Evolutionary conservation across 2,113 vertebrate genomes (phyloP).

Genomic region (Paramormyrops kingsleyae): DNA sequence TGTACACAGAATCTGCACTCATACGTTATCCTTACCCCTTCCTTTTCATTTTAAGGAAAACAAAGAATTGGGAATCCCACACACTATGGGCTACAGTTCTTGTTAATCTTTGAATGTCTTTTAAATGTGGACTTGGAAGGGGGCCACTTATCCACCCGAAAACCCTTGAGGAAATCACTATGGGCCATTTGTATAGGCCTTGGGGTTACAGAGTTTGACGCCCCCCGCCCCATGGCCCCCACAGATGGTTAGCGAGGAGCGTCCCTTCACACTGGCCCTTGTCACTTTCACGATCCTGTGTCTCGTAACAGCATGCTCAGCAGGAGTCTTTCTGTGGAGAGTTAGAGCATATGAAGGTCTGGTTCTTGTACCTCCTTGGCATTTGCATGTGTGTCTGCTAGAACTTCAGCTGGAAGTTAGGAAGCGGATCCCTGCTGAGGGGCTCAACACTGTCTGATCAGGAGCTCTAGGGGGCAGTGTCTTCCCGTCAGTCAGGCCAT

Average conservation of each 20-base stretch:
- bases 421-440: not conserved
- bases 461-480: slow-evolving; percentile 6
- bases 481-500: not conserved
- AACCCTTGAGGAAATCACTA: not conserved
- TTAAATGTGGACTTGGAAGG: slow-evolving; percentile 8
- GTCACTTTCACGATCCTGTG: not conserved
- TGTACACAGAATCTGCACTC: not conserved
- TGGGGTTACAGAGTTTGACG: not conserved
- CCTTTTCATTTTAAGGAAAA: not conserved
- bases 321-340: not conserved
- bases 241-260: not conserved
- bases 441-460: not conserved
- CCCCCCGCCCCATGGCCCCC: not conserved
- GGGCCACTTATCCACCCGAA: not conserved
- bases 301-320: not conserved
- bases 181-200: not conserved
- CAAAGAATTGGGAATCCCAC: not conserved
- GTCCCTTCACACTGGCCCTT: not conserved
- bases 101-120: not conserved
- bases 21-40: not conserved
- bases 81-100: not conserved
- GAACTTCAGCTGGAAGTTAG: not conserved
- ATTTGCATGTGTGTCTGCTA: not conserved
- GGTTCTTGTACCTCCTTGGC: not conserved
- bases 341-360: not conserved